phyloP scores from a whole-genome alignment of 2,113 vertebrate species.

The Tricholaema leucomelas region DNA sequence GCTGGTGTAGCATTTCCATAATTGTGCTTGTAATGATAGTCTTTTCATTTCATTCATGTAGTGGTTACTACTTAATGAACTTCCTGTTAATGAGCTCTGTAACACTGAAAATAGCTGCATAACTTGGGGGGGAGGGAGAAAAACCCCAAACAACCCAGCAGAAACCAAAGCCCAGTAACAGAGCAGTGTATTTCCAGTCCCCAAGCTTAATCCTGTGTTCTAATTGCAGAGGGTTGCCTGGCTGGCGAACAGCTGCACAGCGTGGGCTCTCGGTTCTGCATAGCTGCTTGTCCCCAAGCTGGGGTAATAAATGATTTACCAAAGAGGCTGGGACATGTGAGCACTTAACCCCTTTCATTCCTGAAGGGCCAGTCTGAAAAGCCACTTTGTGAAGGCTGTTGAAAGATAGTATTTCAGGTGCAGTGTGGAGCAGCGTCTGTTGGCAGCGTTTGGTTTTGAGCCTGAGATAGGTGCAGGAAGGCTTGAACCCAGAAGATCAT shows the following conservation, averaged over 20 bases:
- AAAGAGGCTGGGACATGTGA: neutral
- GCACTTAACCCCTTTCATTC: neutral
- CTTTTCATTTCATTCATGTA: slow-evolving; percentile 36
- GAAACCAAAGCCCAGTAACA: neutral
- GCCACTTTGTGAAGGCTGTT: neutral
- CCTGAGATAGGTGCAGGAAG: neutral
- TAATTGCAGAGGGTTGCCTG: slow-evolving; percentile 40
- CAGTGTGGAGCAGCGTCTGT: neutral
- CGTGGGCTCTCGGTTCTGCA: neutral
- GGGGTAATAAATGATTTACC: slow-evolving; percentile 59
- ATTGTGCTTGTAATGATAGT: neutral
- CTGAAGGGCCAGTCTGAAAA: neutral
- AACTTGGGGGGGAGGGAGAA: neutral
- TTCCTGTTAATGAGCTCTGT: slow-evolving; percentile 20
- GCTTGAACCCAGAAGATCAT: neutral
- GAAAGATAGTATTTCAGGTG: neutral
- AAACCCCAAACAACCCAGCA: too few species aligned
- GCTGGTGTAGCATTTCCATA: slow-evolving; percentile 46
- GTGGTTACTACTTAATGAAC: slow-evolving; percentile 40
- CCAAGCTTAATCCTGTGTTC: neutral
- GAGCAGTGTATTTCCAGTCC: neutral
- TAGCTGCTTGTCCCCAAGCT: slow-evolving; percentile 19
- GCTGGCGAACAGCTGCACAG: slow-evolving; percentile 51
- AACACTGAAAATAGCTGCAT: slow-evolving; percentile 32
- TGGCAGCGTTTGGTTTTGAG: neutral